Evolutionary conservation across 2,113 vertebrate species (phyloP), one percentile per base, ranked within the genome.

Genomic region (Bettongia penicillata): DNA sequence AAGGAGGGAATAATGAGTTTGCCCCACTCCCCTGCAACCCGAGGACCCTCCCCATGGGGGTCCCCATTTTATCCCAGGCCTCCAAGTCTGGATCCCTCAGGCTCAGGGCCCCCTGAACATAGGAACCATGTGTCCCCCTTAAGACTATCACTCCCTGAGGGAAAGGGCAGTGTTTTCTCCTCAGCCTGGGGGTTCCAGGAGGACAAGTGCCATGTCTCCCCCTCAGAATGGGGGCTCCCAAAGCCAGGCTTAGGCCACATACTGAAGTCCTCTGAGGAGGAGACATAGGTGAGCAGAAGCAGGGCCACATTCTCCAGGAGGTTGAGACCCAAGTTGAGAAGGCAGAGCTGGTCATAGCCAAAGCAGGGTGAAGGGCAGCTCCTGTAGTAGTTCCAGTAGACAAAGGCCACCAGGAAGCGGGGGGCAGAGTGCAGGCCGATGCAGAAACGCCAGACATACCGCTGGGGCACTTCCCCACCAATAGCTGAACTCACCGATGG

Each of bases 401-500:
- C 97, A 0, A 98, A n/a, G 0, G 99, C 97, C 93, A 99, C 96
- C 91, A 99, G 98, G 94, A 99, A 98, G 3, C 99, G 99, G 0
- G 99, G 99, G 0, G 99, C 99, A 0, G 99, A 99, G 98, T 99
- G 99, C 57, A 99, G 98, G 8, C 99, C 99, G 8, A 99, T 99
- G 98, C 99, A 99, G 97, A 99, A 98, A 16, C 99, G 99, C 99
- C 99, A 99, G 91, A 99, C 99, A 90, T 99, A 99, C 68, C 99
- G 99, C 98, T 99, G 99, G 0, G 99, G 99, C 0, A 99, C 98
- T 47, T 98, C 98, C 0, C 98, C 99, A 0, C 99, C 99, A n/a
- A 99, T 99, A 53, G 99, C 99, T 0, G 99, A 99, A 9, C 99
- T 99, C 98, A 99, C 99, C 49, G 99, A 99, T 0, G 99, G 99